Evolutionary conservation across 2,113 vertebrate species (phyloP).

Genomic region (Odocoileus virginianus): DNA sequence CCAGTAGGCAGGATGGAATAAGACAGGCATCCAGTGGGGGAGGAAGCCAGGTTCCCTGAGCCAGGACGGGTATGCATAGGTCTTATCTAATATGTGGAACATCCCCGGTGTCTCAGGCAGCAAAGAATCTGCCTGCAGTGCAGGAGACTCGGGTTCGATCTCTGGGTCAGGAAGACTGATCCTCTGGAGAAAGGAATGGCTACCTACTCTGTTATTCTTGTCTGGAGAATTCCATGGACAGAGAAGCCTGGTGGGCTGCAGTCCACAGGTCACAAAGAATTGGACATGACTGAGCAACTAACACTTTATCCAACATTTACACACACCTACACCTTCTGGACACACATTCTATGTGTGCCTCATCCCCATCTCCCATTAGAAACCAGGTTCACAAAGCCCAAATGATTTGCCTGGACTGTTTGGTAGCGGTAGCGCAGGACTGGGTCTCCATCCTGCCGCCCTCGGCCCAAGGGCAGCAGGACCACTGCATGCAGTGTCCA

Average conservation of each 20-base stretch:
- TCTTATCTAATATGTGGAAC: neutral
- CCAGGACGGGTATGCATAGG: accelerated
- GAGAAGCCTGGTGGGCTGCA: neutral
- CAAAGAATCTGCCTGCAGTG: neutral
- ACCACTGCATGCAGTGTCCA: accelerated
- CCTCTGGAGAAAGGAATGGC: neutral
- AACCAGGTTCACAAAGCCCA: neutral
- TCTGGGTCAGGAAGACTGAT: neutral
- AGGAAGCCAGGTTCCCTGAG: neutral
- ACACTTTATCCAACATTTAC: neutral
- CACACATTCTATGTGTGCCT: neutral
- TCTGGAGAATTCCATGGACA: neutral
- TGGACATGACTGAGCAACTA: neutral
- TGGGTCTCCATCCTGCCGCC: neutral
- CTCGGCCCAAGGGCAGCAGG: neutral
- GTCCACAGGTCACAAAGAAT: neutral
- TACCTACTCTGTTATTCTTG: neutral
- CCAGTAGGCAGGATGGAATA: neutral
- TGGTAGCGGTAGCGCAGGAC: neutral
- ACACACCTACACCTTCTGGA: neutral
- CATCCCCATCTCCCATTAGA: neutral
- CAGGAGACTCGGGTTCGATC: neutral
- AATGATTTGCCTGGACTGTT: neutral
- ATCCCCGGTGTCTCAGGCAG: neutral
- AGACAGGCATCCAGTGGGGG: neutral